Evolutionary conservation across 1,140 invertebrate species (phyloP).

Genomic region (Acarapis woodi): DNA sequence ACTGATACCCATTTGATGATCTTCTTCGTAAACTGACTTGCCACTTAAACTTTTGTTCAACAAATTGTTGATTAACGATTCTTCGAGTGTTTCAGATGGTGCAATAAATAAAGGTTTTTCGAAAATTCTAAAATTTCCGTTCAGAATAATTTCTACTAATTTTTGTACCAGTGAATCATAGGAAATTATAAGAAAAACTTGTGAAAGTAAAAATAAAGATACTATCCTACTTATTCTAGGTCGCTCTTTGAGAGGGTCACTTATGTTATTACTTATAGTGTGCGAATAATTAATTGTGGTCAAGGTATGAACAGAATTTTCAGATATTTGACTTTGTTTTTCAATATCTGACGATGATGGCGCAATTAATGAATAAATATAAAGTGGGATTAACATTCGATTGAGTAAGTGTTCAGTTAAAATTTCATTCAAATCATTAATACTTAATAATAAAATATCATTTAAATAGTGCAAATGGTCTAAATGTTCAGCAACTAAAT

Average conservation of each 20-base stretch:
- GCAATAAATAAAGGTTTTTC: conserved; percentile 20
- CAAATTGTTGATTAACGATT: conserved; percentile 26
- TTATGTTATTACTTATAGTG: too few species aligned
- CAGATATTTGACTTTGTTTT: too few species aligned
- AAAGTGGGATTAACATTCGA: conserved; percentile 61
- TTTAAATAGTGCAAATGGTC: conserved; percentile 95
- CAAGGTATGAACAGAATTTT: too few species aligned
- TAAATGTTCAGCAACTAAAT: conserved; percentile 84
- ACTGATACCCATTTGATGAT: conserved; percentile 1
- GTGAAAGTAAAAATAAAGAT: conserved; percentile 61
- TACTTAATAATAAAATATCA: conserved; percentile 74
- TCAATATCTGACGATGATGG: not conserved
- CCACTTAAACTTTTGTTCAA: too few species aligned
- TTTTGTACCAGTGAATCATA: conserved; percentile 60
- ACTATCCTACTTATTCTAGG: conserved; percentile 58
- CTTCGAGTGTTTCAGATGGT: conserved; percentile 37
- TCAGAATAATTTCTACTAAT: conserved; percentile 57
- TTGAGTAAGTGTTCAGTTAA: conserved; percentile 80
- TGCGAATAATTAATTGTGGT: too few species aligned
- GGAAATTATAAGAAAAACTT: conserved; percentile 77
- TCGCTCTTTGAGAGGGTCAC: not conserved
- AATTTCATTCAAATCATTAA: conserved; percentile 72
- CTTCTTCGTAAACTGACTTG: not conserved
- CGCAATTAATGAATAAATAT: conserved; percentile 6
- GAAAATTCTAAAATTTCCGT: conserved; percentile 21